A percentile compares a stretch with the other conserved stretches of the same genome.
Evolutionary conservation across 2,888 invertebrate species (phyloP).

Genomic region (Epinotia bilunana): DNA sequence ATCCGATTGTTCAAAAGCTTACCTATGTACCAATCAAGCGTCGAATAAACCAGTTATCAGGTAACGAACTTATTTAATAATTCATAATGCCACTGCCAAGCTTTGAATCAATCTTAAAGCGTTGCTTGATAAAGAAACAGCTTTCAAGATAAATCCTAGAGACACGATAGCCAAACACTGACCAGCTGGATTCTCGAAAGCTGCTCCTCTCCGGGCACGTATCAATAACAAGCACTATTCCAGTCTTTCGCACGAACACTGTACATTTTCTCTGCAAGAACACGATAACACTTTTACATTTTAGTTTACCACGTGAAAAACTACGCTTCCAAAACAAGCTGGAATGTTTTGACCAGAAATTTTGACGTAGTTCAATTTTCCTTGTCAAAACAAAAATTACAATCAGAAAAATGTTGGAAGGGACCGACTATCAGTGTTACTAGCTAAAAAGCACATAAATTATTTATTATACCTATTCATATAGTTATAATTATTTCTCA

Average conservation of each 20-base stretch:
- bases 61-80: slow-evolving; percentile 1
- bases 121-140: slow-evolving; percentile 44
- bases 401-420: slow-evolving; percentile 43
- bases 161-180: slow-evolving; percentile 51
- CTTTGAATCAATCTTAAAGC: slow-evolving; percentile 42
- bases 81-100: background rate
- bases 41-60: background rate
- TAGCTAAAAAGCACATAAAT: background rate
- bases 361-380: slow-evolving; percentile 55
- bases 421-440: background rate
- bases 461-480: too few relatives aligned
- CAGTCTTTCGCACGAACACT: slow-evolving; percentile 51
- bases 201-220: slow-evolving; percentile 52
- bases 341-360: slow-evolving; percentile 68
- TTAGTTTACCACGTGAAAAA: slow-evolving; percentile 49
- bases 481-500: too few relatives aligned
- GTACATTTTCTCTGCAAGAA: slow-evolving; percentile 48
- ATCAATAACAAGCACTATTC: slow-evolving; percentile 53
- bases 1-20: background rate
- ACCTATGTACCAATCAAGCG: background rate
- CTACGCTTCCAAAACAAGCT: slow-evolving; percentile 65
- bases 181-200: slow-evolving; percentile 70
- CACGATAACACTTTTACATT: slow-evolving; percentile 37
- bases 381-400: slow-evolving; percentile 52
- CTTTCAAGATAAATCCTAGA: slow-evolving; percentile 52